phyloP scores from a whole-genome alignment of 2,888 invertebrate species.

The Tenthredo amoena region DNA sequence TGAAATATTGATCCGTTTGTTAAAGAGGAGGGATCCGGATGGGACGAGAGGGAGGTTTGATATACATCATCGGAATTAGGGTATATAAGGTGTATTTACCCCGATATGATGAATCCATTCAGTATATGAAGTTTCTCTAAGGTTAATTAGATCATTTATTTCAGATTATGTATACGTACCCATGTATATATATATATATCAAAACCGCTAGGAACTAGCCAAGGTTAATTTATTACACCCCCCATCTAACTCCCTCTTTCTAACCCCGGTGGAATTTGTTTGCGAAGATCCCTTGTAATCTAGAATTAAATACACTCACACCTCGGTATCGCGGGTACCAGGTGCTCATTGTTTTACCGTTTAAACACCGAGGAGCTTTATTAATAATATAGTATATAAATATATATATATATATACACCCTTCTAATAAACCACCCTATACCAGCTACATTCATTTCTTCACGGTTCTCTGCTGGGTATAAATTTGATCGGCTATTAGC shows the following conservation, averaged over 20 bases:
- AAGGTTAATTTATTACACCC: neutral
- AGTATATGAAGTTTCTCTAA: neutral
- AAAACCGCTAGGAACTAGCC: neutral
- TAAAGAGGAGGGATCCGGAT: neutral
- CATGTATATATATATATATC: neutral
- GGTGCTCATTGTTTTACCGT: slow-evolving; percentile 46
- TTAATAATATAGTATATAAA: slow-evolving; percentile 44
- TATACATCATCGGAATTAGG: neutral
- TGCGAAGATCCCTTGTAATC: slow-evolving; percentile 43
- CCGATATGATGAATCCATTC: neutral
- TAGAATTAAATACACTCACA: slow-evolving; percentile 34
- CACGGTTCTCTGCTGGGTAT: neutral
- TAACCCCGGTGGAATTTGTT: slow-evolving; percentile 29
- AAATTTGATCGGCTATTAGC: neutral
- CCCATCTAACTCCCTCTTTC: neutral
- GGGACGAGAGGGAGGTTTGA: neutral
- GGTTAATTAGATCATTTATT: neutral
- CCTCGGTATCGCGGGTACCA: slow-evolving; percentile 12
- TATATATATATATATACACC: neutral
- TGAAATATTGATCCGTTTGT: slow-evolving; percentile 15
- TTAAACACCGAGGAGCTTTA: slow-evolving; percentile 42
- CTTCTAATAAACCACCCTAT: slow-evolving; percentile 28
- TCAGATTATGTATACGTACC: neutral
- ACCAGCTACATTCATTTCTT: neutral
- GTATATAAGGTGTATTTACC: neutral